These are phyloP conservation scores for Craterocephalus amniculus DNA, from an alignment of 2,797 vertebrate species.

Conservation along the genomic window DNA sequence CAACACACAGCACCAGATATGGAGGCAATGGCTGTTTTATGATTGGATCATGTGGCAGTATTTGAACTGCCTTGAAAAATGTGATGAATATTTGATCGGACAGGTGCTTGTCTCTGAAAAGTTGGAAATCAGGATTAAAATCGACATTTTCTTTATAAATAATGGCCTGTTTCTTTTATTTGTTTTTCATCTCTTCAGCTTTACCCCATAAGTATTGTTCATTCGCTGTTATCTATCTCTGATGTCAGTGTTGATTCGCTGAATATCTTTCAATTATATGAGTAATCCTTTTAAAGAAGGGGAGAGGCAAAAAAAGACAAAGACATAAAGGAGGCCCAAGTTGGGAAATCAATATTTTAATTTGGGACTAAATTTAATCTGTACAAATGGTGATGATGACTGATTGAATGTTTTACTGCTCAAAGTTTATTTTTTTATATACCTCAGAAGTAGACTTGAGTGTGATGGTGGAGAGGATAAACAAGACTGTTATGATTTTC, in stretches of 20 bases:
- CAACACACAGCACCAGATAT: conserved; percentile 67
- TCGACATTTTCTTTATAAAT: neutral
- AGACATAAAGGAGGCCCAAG: conserved; percentile 1
- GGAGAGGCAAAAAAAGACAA: neutral
- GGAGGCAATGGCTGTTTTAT: conserved; percentile 67
- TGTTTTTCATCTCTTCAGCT: neutral
- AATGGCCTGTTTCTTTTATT: neutral
- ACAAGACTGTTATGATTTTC: neutral
- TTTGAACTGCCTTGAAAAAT: conserved; percentile 38
- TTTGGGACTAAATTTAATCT: neutral
- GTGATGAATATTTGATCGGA: conserved; percentile 16
- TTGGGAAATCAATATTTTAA: neutral
- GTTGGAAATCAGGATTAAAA: conserved; percentile 8
- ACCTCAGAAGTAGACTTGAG: neutral
- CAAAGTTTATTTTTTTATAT: conserved; percentile 9
- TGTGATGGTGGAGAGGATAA: neutral
- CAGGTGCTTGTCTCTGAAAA: conserved; percentile 42
- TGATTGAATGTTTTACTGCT: conserved; percentile 1
- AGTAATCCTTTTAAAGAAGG: neutral
- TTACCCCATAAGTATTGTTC: neutral
- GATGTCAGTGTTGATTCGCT: neutral
- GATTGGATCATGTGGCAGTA: conserved; percentile 46
- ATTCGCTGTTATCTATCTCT: neutral
- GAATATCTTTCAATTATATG: neutral
- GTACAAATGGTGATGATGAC: neutral